phyloP scores from a whole-genome alignment of 2,113 vertebrate species.

The Dryoscopus gambensis region DNA sequence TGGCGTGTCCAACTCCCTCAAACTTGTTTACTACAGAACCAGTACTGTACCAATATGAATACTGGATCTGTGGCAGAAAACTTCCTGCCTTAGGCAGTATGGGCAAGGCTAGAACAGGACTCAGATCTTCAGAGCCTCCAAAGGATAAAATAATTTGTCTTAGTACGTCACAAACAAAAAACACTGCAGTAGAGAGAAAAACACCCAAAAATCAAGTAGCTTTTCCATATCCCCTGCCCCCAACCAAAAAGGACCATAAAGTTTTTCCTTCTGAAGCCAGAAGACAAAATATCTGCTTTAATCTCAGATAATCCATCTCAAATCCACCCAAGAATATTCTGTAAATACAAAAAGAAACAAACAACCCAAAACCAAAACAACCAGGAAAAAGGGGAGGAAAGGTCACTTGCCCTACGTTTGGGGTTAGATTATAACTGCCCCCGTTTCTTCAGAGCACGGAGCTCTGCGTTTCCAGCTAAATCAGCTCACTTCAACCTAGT shows the following conservation, averaged over 20 bases:
- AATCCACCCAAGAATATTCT: neutral
- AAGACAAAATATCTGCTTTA: neutral
- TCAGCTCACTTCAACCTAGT: neutral
- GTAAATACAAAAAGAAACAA: neutral
- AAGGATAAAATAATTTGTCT: neutral
- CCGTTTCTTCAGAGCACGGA: accelerated
- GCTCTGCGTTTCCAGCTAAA: neutral
- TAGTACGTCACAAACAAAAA: neutral
- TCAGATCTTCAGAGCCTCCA: neutral
- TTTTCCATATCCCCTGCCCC: neutral
- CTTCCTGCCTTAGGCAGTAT: neutral
- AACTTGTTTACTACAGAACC: neutral
- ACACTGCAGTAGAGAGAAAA: neutral
- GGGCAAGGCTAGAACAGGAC: neutral
- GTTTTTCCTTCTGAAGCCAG: neutral
- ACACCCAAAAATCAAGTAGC: neutral
- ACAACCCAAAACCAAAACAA: neutral
- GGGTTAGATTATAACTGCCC: neutral
- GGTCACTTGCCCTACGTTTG: neutral
- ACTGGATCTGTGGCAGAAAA: neutral
- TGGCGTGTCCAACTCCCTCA: neutral
- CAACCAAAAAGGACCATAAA: neutral
- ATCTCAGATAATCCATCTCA: neutral
- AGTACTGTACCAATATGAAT: neutral
- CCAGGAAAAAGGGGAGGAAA: neutral